Evolutionary conservation across 2,888 invertebrate genomes (phyloP).

Genomic region (Lasius fuliginosus): DNA sequence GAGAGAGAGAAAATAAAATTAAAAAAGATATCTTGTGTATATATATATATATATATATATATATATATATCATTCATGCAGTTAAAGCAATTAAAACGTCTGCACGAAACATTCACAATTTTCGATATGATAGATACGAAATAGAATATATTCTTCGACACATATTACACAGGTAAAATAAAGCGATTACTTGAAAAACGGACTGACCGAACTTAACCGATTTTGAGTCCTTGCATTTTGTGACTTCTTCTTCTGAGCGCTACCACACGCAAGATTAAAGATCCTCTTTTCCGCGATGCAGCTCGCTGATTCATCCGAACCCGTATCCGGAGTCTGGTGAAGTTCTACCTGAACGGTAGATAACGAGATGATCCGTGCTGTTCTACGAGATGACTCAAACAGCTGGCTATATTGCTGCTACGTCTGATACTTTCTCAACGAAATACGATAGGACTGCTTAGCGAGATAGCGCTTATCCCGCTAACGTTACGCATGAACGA

Average conservation of each 20-base stretch:
- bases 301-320: constrained; percentile 39
- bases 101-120: background rate
- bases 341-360: constrained; percentile 6
- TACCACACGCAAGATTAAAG: constrained; percentile 13
- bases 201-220: background rate
- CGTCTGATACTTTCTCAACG: constrained; percentile 14
- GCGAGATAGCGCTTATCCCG: constrained; percentile 29
- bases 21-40: background rate
- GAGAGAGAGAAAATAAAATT: background rate
- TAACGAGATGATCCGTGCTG: constrained; percentile 20
- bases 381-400: constrained; percentile 40
- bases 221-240: constrained; percentile 15
- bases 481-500: constrained; percentile 9
- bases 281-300: constrained; percentile 26
- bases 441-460: constrained; percentile 6
- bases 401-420: constrained; percentile 31
- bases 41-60: background rate
- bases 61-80: background rate
- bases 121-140: background rate
- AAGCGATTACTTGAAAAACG: constrained; percentile 23
- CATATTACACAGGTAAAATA: background rate
- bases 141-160: background rate
- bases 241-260: background rate
- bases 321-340: background rate
- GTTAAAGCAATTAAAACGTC: background rate